Percentiles rank a stretch among this genome's conserved stretches.
Evolutionary conservation across 1,140 invertebrate species (phyloP).

Genomic region (Platyura marginata): DNA sequence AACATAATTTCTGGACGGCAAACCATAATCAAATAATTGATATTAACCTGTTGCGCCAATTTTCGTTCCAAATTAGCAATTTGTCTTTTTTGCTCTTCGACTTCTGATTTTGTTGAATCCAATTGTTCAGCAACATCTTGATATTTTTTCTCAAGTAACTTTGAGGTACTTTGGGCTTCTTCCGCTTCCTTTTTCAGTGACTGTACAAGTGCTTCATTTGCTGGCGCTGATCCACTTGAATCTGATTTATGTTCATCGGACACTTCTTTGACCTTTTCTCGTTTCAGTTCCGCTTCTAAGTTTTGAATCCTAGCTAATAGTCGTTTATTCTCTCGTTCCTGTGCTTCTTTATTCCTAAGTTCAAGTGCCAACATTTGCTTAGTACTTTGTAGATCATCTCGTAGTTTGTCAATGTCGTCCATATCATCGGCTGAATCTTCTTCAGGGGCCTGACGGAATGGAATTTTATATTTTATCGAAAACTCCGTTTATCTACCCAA

Average conservation of each 20-base stretch:
- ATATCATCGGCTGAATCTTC: constrained; percentile 48
- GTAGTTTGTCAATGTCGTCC: constrained; percentile 78
- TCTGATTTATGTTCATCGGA: constrained; percentile 32
- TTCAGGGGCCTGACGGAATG: background rate
- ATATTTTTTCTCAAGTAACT: constrained; percentile 63
- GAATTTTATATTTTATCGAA: too few species aligned
- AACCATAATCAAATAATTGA: too few species aligned
- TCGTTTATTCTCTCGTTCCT: constrained; percentile 71
- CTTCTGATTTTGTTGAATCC: constrained; percentile 50
- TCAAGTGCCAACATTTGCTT: constrained; percentile 79
- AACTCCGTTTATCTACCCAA: too few species aligned
- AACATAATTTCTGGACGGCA: too few species aligned
- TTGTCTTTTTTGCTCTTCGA: constrained; percentile 59
- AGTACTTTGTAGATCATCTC: constrained; percentile 76
- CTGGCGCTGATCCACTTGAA: constrained; percentile 21
- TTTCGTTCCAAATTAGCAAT: constrained; percentile 56
- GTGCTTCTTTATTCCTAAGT: constrained; percentile 65
- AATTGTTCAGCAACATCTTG: constrained; percentile 51
- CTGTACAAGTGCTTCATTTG: constrained; percentile 36
- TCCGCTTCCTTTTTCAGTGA: constrained; percentile 56
- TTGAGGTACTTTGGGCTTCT: constrained; percentile 52
- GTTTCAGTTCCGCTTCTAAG: constrained; percentile 55
- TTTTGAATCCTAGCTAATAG: constrained; percentile 56
- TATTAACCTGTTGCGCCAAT: constrained; percentile 39
- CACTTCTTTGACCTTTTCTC: constrained; percentile 38